phyloP scores from a whole-genome alignment of 1,140 invertebrate species.

The Globodera rostochiensis region DNA sequence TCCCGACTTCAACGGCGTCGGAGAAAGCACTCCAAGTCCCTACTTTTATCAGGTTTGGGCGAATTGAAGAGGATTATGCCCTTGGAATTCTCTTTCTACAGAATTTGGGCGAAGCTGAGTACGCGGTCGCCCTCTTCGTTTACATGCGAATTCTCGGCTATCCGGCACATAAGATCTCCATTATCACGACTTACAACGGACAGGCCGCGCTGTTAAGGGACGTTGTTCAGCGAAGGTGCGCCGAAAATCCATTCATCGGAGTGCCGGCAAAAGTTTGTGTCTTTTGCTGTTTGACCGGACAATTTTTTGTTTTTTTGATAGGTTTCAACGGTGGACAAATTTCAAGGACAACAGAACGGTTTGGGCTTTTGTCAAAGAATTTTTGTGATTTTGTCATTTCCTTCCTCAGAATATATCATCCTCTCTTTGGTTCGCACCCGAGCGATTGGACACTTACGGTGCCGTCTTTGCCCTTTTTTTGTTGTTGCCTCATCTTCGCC shows the following conservation, averaged over 20 bases:
- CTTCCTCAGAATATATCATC: conserved; percentile 78
- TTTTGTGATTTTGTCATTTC: neutral
- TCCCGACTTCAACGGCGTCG: conserved; percentile 91
- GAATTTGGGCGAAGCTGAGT: conserved; percentile 98
- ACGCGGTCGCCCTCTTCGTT: conserved; percentile 95
- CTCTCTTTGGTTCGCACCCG: conserved; percentile 91
- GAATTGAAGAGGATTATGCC: neutral
- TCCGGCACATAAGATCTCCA: conserved; percentile 94
- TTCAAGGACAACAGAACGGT: conserved; percentile 97
- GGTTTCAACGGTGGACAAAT: conserved; percentile 91
- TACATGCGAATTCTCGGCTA: conserved; percentile 97
- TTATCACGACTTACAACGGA: conserved; percentile 98
- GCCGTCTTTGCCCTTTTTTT: conserved; percentile 55
- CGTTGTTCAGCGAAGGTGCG: conserved; percentile 90
- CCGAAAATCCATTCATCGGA: conserved; percentile 93
- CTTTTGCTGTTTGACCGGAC: neutral
- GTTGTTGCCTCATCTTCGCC: conserved; percentile 3
- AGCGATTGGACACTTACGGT: conserved; percentile 85
- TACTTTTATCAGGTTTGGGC: conserved; percentile 89
- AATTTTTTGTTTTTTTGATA: conserved; percentile 50
- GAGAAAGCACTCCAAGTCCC: conserved; percentile 94
- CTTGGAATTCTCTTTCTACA: conserved; percentile 65
- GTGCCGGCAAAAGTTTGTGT: conserved; percentile 81
- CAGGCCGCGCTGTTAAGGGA: conserved; percentile 96
- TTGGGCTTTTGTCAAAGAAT: neutral